Percentiles rank a stretch among this genome's conserved stretches.
Evolutionary conservation across 2,113 vertebrate species (phyloP).

Genomic region (Pavo muticus): DNA sequence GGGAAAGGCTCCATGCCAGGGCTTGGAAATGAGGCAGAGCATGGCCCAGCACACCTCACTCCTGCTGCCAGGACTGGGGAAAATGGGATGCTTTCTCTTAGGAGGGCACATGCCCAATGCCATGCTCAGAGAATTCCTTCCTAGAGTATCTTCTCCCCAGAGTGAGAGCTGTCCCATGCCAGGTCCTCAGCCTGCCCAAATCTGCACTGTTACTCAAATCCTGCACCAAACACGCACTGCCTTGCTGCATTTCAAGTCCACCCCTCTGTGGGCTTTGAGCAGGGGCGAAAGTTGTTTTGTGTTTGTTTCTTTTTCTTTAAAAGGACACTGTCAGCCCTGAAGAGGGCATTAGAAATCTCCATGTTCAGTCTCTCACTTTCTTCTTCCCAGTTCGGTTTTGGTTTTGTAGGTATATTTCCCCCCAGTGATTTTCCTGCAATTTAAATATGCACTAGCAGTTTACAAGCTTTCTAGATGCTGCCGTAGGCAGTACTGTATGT

Average conservation of each 20-base stretch:
- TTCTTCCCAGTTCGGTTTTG: not conserved
- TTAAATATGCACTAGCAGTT: slow-evolving; percentile 56
- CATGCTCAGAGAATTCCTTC: not conserved
- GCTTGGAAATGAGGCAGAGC: not conserved
- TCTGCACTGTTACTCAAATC: not conserved
- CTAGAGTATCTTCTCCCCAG: not conserved
- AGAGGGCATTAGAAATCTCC: not conserved
- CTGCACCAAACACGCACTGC: not conserved
- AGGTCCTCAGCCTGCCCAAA: not conserved
- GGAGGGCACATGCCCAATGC: not conserved
- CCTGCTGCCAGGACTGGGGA: not conserved
- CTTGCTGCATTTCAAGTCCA: not conserved
- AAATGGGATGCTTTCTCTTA: not conserved
- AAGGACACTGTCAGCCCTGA: not conserved
- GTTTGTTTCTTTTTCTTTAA: not conserved
- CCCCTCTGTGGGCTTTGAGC: not conserved
- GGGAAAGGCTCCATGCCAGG: not conserved
- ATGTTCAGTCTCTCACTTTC: not conserved
- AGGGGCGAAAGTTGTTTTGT: not conserved
- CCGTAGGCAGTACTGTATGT: not conserved
- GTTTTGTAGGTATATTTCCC: slow-evolving; percentile 11
- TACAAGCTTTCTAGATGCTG: not conserved
- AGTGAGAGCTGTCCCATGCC: accelerated
- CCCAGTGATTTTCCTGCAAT: slow-evolving; percentile 32
- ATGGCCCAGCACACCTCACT: not conserved